These are phyloP conservation scores for Parnassius smintheus DNA, from an alignment of 2,888 invertebrate species.

Conservation along the genomic window DNA sequence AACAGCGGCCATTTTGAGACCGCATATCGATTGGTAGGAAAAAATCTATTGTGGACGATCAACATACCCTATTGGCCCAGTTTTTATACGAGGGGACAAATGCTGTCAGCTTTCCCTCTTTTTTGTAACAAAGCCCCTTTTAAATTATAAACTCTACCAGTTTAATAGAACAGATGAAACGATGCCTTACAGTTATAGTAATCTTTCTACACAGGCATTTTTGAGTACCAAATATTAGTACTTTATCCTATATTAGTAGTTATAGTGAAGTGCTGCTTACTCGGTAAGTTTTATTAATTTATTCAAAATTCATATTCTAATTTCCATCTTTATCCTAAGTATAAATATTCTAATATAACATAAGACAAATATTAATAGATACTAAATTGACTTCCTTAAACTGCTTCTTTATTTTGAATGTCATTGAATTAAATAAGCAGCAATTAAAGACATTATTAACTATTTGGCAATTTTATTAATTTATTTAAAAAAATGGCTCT, in stretches of 20 bases:
- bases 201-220: not conserved
- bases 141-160: conserved; percentile 59
- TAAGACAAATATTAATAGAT: too few relatives aligned
- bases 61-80: conserved; percentile 74
- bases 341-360: too few relatives aligned
- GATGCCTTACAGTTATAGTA: conserved; percentile 7
- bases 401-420: too few relatives aligned
- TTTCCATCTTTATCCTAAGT: too few relatives aligned
- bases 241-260: not conserved
- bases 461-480: too few relatives aligned
- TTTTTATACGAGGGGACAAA: conserved; percentile 71
- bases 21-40: conserved; percentile 74
- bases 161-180: conserved; percentile 48
- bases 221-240: not conserved
- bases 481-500: too few relatives aligned
- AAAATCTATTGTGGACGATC: conserved; percentile 68
- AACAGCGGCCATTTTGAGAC: conserved; percentile 71
- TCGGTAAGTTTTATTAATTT: too few relatives aligned
- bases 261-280: not conserved
- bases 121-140: conserved; percentile 56
- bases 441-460: too few relatives aligned
- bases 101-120: conserved; percentile 67
- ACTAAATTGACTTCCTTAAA: too few relatives aligned
- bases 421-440: too few relatives aligned
- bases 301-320: too few relatives aligned